A percentile compares a stretch with the other conserved stretches of the same genome.
These are phyloP conservation scores for Hyalella azteca DNA, from an alignment of 2,888 invertebrate genomes.

Conservation along the genomic window DNA sequence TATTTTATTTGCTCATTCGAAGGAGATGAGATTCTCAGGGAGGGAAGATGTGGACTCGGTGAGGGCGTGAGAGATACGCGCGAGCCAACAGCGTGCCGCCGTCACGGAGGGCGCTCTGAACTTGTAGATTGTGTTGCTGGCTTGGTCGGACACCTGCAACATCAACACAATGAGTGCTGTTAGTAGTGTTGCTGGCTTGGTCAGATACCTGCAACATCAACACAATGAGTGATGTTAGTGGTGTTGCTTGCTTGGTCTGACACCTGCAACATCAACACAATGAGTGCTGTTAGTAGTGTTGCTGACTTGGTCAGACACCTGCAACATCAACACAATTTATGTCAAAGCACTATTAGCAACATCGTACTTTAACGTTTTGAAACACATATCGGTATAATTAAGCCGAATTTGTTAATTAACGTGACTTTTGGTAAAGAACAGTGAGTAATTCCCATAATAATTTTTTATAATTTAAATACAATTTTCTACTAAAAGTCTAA, in stretches of 20 bases:
- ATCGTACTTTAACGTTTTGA: no score
- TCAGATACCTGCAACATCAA: constrained; percentile 47
- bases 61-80: constrained; percentile 51
- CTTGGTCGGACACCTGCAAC: constrained; percentile 52
- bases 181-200: constrained; percentile 50
- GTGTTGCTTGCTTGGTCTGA: constrained; percentile 52
- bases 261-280: constrained; percentile 35
- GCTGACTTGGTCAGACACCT: constrained; percentile 54
- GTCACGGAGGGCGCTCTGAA: constrained; percentile 55
- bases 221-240: constrained; percentile 43
- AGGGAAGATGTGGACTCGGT: constrained; percentile 46
- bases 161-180: constrained; percentile 30
- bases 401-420: no score
- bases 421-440: no score
- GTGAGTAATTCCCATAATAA: no score
- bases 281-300: constrained; percentile 49
- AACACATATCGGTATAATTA: no score
- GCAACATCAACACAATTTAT: not conserved
- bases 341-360: no score
- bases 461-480: no score
- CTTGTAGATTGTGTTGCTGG: constrained; percentile 57
- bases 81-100: constrained; percentile 57
- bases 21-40: constrained; percentile 54
- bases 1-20: constrained; percentile 52
- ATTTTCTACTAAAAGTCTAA: no score